Evolutionary conservation across 2,113 vertebrate genomes (phyloP).

Genomic region (Epinephelus lanceolatus): DNA sequence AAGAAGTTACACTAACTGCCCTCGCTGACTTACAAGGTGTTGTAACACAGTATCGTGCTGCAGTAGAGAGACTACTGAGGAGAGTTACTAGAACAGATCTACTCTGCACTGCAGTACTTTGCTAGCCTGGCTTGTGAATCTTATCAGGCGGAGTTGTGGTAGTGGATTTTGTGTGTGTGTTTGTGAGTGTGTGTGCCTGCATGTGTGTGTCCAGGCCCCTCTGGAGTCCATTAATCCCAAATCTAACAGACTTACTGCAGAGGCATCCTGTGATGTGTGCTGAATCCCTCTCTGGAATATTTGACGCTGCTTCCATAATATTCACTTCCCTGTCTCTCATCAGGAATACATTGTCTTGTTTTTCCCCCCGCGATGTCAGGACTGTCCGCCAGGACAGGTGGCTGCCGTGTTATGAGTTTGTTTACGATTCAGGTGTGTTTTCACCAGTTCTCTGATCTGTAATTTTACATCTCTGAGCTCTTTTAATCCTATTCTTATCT

Average conservation of each 20-base stretch:
- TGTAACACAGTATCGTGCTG: slow-evolving; percentile 49
- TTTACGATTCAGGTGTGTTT: slow-evolving; percentile 80
- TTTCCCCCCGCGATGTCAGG: slow-evolving; percentile 1
- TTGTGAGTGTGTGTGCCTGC: slow-evolving; percentile 24
- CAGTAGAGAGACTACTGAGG: slow-evolving; percentile 45
- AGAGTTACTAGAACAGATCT: slow-evolving; percentile 68
- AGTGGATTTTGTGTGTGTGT: slow-evolving; percentile 56
- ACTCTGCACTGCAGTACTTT: slow-evolving; percentile 73
- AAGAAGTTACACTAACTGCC: slow-evolving; percentile 44
- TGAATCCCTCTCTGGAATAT: slow-evolving; percentile 79
- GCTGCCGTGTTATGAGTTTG: slow-evolving; percentile 72
- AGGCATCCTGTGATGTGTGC: slow-evolving; percentile 80
- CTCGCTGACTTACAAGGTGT: slow-evolving; percentile 32
- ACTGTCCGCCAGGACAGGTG: slow-evolving; percentile 70
- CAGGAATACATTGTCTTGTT: slow-evolving; percentile 65
- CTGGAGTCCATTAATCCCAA: slow-evolving; percentile 85
- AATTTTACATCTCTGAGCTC: slow-evolving; percentile 85
- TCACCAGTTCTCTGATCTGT: slow-evolving; percentile 79
- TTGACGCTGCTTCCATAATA: slow-evolving; percentile 70
- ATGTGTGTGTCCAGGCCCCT: slow-evolving; percentile 76
- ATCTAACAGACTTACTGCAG: slow-evolving; percentile 81
- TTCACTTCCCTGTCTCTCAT: slow-evolving; percentile 60
- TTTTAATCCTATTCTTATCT: slow-evolving; percentile 87
- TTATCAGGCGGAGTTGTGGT: slow-evolving; percentile 72
- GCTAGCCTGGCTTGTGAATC: slow-evolving; percentile 71